Conservation (phyloP, 2,113 vertebrate species). For the Syngnathus typhle region DNA sequence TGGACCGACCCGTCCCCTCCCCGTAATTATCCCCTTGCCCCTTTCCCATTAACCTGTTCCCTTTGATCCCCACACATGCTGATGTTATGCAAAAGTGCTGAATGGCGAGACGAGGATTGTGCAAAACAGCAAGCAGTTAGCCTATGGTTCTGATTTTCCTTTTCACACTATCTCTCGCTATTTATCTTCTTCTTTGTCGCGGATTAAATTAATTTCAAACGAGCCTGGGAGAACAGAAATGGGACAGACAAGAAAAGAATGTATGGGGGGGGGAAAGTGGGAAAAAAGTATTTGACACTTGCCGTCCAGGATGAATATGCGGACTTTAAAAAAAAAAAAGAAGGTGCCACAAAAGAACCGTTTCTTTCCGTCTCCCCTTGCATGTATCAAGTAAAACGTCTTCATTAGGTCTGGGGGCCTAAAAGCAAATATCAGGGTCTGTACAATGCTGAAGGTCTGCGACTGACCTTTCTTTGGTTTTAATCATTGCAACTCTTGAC, state of each 20-base stretch:
- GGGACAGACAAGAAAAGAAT: slow-evolving; percentile 32
- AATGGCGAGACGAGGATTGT: slow-evolving; percentile 67
- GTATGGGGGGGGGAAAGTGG: slow-evolving; percentile 39
- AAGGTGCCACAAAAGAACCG: slow-evolving; percentile 75
- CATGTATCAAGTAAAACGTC: slow-evolving; percentile 80
- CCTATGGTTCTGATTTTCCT: slow-evolving; percentile 68
- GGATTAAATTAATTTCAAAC: slow-evolving; percentile 76
- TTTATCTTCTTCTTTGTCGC: slow-evolving; percentile 67
- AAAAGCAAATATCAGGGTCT: slow-evolving; percentile 86
- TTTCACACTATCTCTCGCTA: slow-evolving; percentile 63
- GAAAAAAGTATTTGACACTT: slow-evolving; percentile 58
- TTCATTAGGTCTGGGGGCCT: slow-evolving; percentile 82
- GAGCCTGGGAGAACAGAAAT: slow-evolving; percentile 63
- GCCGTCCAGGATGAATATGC: slow-evolving; percentile 59
- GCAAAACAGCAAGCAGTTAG: slow-evolving; percentile 69
- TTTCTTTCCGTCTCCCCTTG: slow-evolving; percentile 73
- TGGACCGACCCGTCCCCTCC: slow-evolving; percentile 71
- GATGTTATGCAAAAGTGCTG: slow-evolving; percentile 83
- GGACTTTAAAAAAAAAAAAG: slow-evolving; percentile 74
- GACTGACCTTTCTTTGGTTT: slow-evolving; percentile 97
- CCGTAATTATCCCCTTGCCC: slow-evolving; percentile 77
- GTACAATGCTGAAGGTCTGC: slow-evolving; percentile 85
- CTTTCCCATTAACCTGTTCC: slow-evolving; percentile 78
- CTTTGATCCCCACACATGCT: slow-evolving; percentile 79
- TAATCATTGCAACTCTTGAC: slow-evolving; percentile 97